Conservation (phyloP, 2,113 vertebrate genomes). For the Triplophysa rosa region DNA sequence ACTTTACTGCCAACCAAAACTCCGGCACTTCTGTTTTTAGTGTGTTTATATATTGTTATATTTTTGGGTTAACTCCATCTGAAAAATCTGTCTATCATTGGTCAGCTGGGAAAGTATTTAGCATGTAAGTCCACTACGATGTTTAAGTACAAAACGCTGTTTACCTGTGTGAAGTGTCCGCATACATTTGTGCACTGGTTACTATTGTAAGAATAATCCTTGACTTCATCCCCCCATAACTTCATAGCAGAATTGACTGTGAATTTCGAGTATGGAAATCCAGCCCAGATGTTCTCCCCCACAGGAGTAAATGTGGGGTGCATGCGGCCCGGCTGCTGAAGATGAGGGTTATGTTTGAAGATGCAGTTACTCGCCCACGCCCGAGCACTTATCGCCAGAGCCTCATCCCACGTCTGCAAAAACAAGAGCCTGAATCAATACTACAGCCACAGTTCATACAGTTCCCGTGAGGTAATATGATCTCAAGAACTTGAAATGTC, state of each 20-base stretch:
- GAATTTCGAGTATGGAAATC: neutral
- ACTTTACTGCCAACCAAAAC: neutral
- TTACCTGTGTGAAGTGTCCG: slow-evolving; percentile 72
- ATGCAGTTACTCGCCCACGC: slow-evolving; percentile 57
- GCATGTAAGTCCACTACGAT: too few species aligned
- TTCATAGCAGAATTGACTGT: neutral
- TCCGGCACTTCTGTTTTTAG: too few species aligned
- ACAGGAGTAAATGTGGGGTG: slow-evolving; percentile 61
- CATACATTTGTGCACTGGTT: neutral
- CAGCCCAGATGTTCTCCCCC: slow-evolving; percentile 71
- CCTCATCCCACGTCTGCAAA: slow-evolving; percentile 68
- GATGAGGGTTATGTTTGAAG: slow-evolving; percentile 60
- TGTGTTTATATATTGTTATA: too few species aligned
- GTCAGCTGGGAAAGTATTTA: too few species aligned
- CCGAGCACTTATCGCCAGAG: slow-evolving; percentile 61
- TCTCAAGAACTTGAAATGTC: neutral
- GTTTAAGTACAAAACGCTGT: too few species aligned
- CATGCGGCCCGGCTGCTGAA: neutral
- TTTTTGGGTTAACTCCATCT: too few species aligned
- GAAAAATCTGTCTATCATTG: too few species aligned
- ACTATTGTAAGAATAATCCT: neutral
- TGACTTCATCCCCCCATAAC: slow-evolving; percentile 49
- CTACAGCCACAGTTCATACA: neutral
- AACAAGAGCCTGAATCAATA: neutral
- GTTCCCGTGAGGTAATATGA: neutral